phyloP scores from a whole-genome alignment of 2,113 vertebrate species.

The Hylia prasina region DNA sequence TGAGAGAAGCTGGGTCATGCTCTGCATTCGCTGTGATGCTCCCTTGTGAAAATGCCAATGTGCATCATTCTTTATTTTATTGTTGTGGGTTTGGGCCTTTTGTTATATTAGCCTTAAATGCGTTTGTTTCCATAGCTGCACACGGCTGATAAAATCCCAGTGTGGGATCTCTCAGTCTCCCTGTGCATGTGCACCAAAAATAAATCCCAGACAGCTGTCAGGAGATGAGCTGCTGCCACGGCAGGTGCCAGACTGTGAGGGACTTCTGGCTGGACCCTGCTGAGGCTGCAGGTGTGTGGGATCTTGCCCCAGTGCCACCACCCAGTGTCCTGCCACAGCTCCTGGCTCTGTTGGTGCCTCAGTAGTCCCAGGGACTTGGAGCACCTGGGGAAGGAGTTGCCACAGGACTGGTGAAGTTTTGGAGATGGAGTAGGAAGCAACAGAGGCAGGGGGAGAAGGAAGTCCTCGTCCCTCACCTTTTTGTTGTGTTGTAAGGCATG shows the following conservation, averaged over 20 bases:
- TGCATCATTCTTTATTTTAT: background rate
- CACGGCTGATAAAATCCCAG: background rate
- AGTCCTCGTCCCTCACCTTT: background rate
- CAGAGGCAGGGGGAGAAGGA: background rate
- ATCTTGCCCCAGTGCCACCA: background rate
- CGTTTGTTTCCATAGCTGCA: conserved; percentile 48
- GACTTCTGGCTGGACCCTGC: background rate
- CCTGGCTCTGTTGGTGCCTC: background rate
- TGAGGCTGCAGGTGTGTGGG: background rate
- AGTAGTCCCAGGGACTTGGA: background rate
- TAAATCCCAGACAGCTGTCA: background rate
- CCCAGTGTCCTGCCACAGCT: background rate
- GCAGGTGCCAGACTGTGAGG: background rate
- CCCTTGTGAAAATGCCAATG: background rate
- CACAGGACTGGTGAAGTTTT: background rate
- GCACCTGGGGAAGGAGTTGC: background rate
- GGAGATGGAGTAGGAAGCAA: background rate
- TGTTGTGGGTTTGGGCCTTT: background rate
- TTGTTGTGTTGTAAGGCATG: background rate
- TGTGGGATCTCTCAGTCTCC: background rate
- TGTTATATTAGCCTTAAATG: conserved; percentile 10
- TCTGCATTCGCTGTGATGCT: background rate
- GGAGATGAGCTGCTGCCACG: background rate
- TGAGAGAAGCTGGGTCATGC: background rate
- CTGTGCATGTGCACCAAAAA: background rate